Evolutionary conservation across 2,797 vertebrate species (phyloP), one percentile per base, ranked within the genome.

Genomic region (Coluber constrictor): DNA sequence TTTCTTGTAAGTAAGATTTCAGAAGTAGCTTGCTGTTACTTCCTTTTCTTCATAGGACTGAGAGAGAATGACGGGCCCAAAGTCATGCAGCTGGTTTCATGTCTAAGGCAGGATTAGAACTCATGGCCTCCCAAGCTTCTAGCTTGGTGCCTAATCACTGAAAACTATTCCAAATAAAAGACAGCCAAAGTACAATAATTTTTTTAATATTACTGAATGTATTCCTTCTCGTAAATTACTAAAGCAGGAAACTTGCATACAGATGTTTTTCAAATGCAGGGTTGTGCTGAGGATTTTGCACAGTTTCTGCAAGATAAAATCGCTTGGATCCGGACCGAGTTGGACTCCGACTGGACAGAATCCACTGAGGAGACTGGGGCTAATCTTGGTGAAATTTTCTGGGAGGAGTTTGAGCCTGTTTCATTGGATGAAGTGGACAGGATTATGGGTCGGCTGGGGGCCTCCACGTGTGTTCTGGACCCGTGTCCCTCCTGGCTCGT

Each of bases 251-350:
- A 56, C 5, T 55, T 93, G 54, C 23, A 61, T 54, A 91, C 59
- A 90, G 93, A 93, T 25, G 29, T 91, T 86, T 94, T 94, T 92
- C 3, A 60, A 29, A 15, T 51, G 37, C 37, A 37, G 37, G 37
- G 37, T 37, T 2, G 37, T 37, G 37, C 37, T 37, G 37, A 37
- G 37, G 37, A 37, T 37, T 37, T 37, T 37, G 37, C 37, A 37
- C 37, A 37, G 37, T 37, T 37, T 37, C 37, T 37, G 37, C 37
- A 37, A 37, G 37, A 37, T 37, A 37, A 37, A 37, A 37, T 37
- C 37, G 37, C 37, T 37, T 2, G 37, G 37, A 37, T 37, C 37
- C 37, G 37, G 37, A 37, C 37, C 37, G 37, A 37, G 37, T 37
- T 37, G 37, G 37, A 37, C 37, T 37, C 37, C 37, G 37, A 37